phyloP scores from a whole-genome alignment of 2,113 vertebrate species.

The Sturnira hondurensis region DNA sequence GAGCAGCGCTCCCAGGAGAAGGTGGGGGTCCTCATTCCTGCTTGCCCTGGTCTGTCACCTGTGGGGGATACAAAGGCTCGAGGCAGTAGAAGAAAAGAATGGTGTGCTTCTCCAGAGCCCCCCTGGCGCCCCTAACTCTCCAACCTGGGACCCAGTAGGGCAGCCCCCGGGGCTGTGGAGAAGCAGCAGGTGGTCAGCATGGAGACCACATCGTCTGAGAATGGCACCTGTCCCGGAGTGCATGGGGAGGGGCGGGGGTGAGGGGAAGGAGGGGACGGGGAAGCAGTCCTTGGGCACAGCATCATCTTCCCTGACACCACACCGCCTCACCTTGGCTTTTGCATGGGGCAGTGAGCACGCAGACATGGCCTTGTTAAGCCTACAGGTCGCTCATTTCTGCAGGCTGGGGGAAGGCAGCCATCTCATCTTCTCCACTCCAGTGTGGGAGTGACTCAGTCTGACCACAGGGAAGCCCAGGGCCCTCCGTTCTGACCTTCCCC shows the following conservation, averaged over 20 bases:
- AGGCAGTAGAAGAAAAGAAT: neutral
- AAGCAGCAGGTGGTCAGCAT: neutral
- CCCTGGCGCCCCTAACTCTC: fast-evolving
- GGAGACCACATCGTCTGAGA: neutral
- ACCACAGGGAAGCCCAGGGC: neutral
- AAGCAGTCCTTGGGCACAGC: too few species aligned
- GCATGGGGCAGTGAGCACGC: neutral
- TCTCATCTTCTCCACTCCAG: neutral
- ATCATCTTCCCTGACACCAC: neutral
- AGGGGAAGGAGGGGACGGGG: too few species aligned
- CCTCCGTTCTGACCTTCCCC: neutral
- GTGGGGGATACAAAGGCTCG: neutral
- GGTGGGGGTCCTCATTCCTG: neutral
- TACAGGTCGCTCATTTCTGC: neutral
- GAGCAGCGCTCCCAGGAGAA: neutral
- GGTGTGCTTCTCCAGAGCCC: neutral
- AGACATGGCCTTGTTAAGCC: neutral
- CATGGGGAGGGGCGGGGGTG: fast-evolving
- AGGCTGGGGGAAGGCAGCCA: neutral
- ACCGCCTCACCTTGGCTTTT: neutral
- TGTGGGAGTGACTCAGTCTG: neutral
- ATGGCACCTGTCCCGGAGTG: neutral
- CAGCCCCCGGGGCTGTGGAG: too few species aligned
- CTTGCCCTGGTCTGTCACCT: neutral
- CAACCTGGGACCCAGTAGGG: neutral